phyloP scores from a whole-genome alignment of 2,888 invertebrate species.

The Cerceris ruficornis region DNA sequence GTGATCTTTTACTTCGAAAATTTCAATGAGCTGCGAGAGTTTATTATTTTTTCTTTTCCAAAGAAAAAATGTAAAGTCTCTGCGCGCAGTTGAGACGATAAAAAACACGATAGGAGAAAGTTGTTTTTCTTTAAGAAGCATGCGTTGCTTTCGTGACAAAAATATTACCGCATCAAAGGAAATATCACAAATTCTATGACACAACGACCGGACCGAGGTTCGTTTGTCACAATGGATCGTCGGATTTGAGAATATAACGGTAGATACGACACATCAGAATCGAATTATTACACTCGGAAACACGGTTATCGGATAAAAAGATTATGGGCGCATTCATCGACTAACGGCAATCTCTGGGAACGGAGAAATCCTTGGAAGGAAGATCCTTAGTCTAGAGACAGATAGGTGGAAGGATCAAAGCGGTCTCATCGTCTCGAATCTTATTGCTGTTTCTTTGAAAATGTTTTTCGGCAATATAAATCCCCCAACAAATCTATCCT shows the following conservation, averaged over 20 bases:
- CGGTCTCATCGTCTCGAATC: constrained; percentile 5
- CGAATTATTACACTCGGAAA: constrained; percentile 55
- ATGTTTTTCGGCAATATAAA: neutral
- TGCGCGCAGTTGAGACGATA: no score
- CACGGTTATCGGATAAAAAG: constrained; percentile 52
- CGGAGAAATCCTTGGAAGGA: constrained; percentile 16
- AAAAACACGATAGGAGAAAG: no score
- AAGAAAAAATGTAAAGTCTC: no score
- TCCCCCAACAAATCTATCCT: neutral
- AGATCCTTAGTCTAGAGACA: constrained; percentile 1
- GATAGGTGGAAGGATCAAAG: constrained; percentile 10
- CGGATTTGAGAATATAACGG: constrained; percentile 31
- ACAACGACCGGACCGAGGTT: constrained; percentile 10
- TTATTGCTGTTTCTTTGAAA: constrained; percentile 5
- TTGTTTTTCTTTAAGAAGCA: no score
- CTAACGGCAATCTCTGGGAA: constrained; percentile 28
- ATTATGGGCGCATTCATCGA: constrained; percentile 48
- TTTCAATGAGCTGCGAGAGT: no score
- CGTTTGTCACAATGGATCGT: constrained; percentile 24
- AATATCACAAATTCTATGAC: neutral
- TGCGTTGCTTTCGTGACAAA: no score
- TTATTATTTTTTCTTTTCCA: no score
- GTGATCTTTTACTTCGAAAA: no score
- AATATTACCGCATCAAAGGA: neutral
- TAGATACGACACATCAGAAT: constrained; percentile 27